Evolutionary conservation across 2,888 invertebrate species (phyloP).

Genomic region (Trypoxylon attenuatum): DNA sequence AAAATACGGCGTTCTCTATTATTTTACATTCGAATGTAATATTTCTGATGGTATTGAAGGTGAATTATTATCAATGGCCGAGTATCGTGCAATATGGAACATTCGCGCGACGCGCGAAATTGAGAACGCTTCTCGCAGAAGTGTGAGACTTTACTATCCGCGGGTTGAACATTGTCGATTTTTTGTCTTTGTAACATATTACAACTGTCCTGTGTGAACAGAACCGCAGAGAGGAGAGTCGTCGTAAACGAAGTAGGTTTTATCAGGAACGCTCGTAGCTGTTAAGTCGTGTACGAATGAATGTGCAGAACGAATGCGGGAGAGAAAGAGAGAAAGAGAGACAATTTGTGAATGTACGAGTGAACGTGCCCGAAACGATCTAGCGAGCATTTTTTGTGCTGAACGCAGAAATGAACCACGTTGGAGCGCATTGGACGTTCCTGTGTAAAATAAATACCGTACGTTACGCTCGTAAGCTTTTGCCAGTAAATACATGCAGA

Average conservation of each 20-base stretch:
- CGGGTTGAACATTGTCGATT: neutral
- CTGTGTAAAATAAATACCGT: constrained; percentile 73
- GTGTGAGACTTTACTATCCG: neutral
- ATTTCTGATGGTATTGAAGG: neutral
- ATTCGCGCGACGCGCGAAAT: neutral
- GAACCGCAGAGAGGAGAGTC: constrained; percentile 10
- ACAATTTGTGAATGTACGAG: constrained; percentile 22
- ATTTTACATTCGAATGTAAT: constrained; percentile 17
- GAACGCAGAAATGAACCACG: constrained; percentile 51
- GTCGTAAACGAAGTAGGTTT: constrained; percentile 42
- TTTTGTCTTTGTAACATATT: constrained; percentile 27
- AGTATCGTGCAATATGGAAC: neutral
- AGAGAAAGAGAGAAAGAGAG: neutral
- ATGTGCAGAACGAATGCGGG: constrained; percentile 8
- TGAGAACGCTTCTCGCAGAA: neutral
- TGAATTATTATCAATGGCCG: neutral
- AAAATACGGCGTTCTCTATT: constrained; percentile 11
- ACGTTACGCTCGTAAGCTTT: constrained; percentile 72
- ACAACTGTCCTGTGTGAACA: constrained; percentile 20
- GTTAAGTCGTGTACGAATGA: constrained; percentile 37
- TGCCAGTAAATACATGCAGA: constrained; percentile 47
- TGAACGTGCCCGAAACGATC: constrained; percentile 39
- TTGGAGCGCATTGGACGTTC: constrained; percentile 55
- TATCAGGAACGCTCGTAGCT: constrained; percentile 40
- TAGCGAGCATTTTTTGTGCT: constrained; percentile 54